Base-by-base conservation (phyloP, 2,113 vertebrate species). In the Todiramphus saurophagus region DNA sequence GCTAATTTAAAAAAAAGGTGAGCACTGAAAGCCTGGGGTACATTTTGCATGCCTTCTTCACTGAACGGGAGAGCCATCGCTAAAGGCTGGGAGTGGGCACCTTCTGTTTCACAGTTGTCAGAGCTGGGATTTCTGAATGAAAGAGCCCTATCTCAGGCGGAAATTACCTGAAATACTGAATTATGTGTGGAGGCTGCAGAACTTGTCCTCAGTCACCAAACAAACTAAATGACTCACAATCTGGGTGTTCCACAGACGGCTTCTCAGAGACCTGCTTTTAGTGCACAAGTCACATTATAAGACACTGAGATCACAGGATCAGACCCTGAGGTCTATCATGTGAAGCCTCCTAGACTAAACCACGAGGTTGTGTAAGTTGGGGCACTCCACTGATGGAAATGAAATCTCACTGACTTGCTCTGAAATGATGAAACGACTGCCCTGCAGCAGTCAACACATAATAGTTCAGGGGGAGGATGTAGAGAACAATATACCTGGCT, bases 131-230 rank as follows among this genome's bases (percentile, higher is more conserved):
- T 89, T 93, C 20, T 51, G 39, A 60, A 31, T 59, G 63, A 58
- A 44, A 44, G 28, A 83, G 69, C 39, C 64, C 35, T 33, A 58
- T 64, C 85, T 92, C 58, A 72, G 17, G 50, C 23, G 86, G 89
- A 95, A 95, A 94, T 91, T 93, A 96, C 90, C 86, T 93, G 83
- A 95, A 96, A 89, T 87, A 84, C 53, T 84, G 85, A 81, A 74
- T 77, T 66, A 76, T 16, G 17, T 46, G 31, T 20, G 18, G 10
- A 85, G 37, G 20, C 20, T 39, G 31, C 55, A 88, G 77, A 89
- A 70, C 20, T 79, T 68, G 76, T 75, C 59, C 51, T 20, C 25
- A 53, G 37, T 48, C 58, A 75, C 68, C 37, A 92, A 84, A 43
- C 35, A 92, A 90, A 89, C 1, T 1, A 87, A 90, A 82, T 93